Evolutionary conservation across 1,140 invertebrate species (phyloP).

Genomic region (Hypsibius dujardini): DNA sequence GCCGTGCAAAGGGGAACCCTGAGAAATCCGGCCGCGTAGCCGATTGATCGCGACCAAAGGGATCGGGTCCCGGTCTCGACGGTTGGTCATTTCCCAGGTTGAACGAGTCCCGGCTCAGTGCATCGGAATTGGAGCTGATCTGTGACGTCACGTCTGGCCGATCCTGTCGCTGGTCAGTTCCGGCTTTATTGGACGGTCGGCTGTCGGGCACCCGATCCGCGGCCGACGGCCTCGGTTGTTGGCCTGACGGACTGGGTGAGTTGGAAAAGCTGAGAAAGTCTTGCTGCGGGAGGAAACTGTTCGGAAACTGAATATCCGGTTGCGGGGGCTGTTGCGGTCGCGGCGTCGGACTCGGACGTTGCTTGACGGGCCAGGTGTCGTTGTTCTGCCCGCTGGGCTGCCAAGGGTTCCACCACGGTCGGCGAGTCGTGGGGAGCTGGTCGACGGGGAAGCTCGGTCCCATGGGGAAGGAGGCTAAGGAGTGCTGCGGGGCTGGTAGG

Average conservation of each 20-base stretch:
- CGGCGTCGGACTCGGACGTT: not conserved
- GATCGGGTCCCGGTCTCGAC: no score
- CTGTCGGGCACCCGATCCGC: not conserved
- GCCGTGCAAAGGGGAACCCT: not conserved
- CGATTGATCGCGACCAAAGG: not conserved
- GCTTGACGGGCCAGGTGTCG: conserved; percentile 9
- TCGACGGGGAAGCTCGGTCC: not conserved
- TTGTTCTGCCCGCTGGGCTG: conserved; percentile 10
- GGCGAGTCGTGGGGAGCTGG: not conserved
- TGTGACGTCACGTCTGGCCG: not conserved
- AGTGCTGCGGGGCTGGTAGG: not conserved
- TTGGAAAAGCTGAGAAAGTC: conserved; percentile 1
- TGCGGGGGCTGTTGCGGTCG: not conserved
- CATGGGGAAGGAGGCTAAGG: not conserved
- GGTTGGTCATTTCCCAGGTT: not conserved
- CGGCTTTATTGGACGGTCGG: not conserved
- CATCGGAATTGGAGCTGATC: not conserved
- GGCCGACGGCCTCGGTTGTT: not conserved
- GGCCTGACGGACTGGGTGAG: not conserved
- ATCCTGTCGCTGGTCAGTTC: not conserved
- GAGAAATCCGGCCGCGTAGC: conserved; percentile 8
- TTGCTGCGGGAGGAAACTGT: not conserved
- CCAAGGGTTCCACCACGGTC: conserved; percentile 17
- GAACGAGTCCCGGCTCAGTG: not conserved
- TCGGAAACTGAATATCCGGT: not conserved